Conservation (phyloP, 2,797 vertebrate species). For the Sardinella longiceps region DNA sequence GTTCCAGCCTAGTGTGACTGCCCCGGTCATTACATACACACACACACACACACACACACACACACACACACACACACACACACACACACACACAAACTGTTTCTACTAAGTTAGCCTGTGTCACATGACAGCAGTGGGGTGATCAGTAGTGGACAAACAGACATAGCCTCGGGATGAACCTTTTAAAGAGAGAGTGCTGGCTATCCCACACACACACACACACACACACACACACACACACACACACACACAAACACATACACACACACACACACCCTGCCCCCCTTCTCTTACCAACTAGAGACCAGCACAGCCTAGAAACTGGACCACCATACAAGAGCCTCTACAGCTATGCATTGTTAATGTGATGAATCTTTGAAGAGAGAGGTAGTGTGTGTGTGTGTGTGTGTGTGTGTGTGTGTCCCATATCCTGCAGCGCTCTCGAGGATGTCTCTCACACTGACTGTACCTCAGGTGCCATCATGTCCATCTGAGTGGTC, state of each 20-base stretch:
- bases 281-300: background rate
- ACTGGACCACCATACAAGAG: background rate
- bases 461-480: slow-evolving; percentile 3
- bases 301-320: background rate
- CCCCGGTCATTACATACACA: background rate
- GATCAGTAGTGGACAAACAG: background rate
- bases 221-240: background rate
- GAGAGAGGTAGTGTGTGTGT: background rate
- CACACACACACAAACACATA: background rate
- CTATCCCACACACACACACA: slow-evolving; percentile 1
- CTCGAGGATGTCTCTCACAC: slow-evolving; percentile 4
- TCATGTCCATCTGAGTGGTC: background rate
- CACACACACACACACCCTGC: too few species aligned
- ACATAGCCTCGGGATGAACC: slow-evolving; percentile 17
- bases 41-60: slow-evolving; percentile 27
- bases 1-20: slow-evolving; percentile 34
- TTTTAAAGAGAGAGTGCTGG: slow-evolving; percentile 14
- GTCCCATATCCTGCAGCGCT: slow-evolving; percentile 17
- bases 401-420: slow-evolving; percentile 4
- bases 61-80: slow-evolving; percentile 40
- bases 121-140: slow-evolving; percentile 17
- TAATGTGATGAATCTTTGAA: slow-evolving; percentile 23
- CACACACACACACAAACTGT: slow-evolving; percentile 40
- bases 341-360: slow-evolving; percentile 1
- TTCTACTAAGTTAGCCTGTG: background rate